Conservation (phyloP, 2,113 vertebrate species). For the Gymnocephalus cernua region DNA sequence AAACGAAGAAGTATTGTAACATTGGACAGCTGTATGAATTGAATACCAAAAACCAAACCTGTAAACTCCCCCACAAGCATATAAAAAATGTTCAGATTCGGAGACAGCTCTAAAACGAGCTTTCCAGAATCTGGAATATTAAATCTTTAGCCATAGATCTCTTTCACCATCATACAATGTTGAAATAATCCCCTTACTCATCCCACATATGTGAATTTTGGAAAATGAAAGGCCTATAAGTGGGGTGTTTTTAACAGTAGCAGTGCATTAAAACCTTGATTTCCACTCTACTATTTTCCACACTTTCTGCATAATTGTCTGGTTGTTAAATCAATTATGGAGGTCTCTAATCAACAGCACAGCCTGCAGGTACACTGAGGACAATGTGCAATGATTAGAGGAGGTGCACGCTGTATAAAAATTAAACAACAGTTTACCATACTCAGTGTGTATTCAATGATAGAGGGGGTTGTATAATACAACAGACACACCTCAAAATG, state of each 20-base stretch:
- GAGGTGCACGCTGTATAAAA: constrained; percentile 17
- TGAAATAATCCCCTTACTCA: not conserved
- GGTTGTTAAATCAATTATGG: constrained; percentile 54
- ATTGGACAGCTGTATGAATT: not conserved
- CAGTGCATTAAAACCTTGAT: constrained; percentile 37
- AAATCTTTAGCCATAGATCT: not conserved
- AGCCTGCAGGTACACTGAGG: constrained; percentile 49
- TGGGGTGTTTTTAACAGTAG: constrained; percentile 11
- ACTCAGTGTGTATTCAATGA: not conserved
- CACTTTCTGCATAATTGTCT: constrained; percentile 50
- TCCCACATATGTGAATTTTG: not conserved
- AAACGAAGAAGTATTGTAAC: not conserved
- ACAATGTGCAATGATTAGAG: constrained; percentile 51
- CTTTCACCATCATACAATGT: not conserved
- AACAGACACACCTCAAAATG: constrained; percentile 3
- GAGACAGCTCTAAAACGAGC: not conserved
- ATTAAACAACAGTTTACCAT: constrained; percentile 31
- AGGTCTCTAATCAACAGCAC: constrained; percentile 50
- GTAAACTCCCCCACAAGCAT: not conserved
- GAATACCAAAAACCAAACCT: not conserved
- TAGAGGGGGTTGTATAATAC: not conserved
- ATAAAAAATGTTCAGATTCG: constrained; percentile 27
- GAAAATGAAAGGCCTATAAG: constrained; percentile 2
- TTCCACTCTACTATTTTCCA: constrained; percentile 42
- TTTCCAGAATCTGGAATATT: constrained; percentile 2